Evolutionary conservation across 1,140 invertebrate genomes (phyloP).

Genomic region (Laodelphax striatellus): DNA sequence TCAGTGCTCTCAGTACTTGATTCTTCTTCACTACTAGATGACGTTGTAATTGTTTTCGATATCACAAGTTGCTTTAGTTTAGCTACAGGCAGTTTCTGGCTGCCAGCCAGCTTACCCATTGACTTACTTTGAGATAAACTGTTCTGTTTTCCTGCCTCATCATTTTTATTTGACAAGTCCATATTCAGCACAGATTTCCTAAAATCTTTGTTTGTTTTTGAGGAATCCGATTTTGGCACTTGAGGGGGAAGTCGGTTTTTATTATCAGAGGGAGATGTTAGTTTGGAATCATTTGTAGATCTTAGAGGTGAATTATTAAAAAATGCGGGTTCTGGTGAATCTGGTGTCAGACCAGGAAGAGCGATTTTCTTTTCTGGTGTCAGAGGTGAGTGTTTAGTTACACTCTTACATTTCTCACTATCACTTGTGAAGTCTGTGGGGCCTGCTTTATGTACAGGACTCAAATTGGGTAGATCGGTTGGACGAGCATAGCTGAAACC

Average conservation of each 20-base stretch:
- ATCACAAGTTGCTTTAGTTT: neutral
- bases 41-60: neutral
- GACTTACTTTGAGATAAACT: conserved; percentile 26
- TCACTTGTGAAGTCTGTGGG: neutral
- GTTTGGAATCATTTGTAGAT: neutral
- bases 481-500: conserved; percentile 18
- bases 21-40: conserved; percentile 28
- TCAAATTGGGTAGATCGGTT: conserved; percentile 12
- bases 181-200: conserved; percentile 63
- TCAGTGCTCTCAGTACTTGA: conserved; percentile 16
- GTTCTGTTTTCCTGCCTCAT: conserved; percentile 31
- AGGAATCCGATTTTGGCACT: conserved; percentile 40
- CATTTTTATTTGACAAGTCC: conserved; percentile 34
- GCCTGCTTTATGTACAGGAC: neutral
- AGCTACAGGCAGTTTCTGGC: neutral
- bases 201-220: conserved; percentile 56
- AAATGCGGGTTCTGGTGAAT: neutral
- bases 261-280: conserved; percentile 21
- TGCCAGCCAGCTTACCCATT: neutral
- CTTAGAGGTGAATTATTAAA: neutral
- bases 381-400: neutral
- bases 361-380: neutral
- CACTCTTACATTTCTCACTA: neutral
- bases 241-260: conserved; percentile 39
- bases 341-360: neutral